phyloP scores from a whole-genome alignment of 2,113 vertebrate genomes.

The Protobothrops flavoviridis region DNA sequence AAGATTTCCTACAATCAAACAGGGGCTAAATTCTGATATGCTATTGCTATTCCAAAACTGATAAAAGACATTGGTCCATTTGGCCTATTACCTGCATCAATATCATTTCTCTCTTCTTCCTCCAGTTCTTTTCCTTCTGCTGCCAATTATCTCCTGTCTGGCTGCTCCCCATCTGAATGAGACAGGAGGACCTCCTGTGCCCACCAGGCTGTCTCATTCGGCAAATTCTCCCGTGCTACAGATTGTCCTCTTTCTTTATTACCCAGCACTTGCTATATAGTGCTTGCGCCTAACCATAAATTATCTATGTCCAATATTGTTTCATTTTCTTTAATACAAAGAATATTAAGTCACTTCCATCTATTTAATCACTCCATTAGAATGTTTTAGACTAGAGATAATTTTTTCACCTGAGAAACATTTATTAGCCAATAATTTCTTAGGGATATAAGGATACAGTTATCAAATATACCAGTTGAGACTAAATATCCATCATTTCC shows the following conservation, averaged over 20 bases:
- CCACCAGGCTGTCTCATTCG: conserved; percentile 68
- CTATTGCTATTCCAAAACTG: conserved; percentile 51
- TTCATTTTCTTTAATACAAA: neutral
- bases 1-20: conserved; percentile 33
- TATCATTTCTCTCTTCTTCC: conserved; percentile 35
- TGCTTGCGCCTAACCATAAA: conserved; percentile 52
- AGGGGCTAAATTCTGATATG: conserved; percentile 46
- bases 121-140: conserved; percentile 63
- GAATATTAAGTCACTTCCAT: neutral
- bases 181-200: conserved; percentile 62
- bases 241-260: conserved; percentile 69
- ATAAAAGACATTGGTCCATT: conserved; percentile 64
- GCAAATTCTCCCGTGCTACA: conserved; percentile 63
- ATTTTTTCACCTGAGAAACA: neutral
- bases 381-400: neutral
- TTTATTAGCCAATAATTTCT: neutral
- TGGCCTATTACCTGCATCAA: conserved; percentile 65
- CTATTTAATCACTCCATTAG: neutral
- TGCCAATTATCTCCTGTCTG: conserved; percentile 70
- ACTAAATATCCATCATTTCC: neutral
- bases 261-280: conserved; percentile 65
- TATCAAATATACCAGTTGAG: neutral
- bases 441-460: neutral
- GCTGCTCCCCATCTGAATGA: conserved; percentile 66
- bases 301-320: neutral